Percentiles rank a stretch among this genome's conserved stretches.
These are phyloP conservation scores for Stratiolaelaps scimitus DNA, from an alignment of 1,140 invertebrate species.

Conservation along the genomic window DNA sequence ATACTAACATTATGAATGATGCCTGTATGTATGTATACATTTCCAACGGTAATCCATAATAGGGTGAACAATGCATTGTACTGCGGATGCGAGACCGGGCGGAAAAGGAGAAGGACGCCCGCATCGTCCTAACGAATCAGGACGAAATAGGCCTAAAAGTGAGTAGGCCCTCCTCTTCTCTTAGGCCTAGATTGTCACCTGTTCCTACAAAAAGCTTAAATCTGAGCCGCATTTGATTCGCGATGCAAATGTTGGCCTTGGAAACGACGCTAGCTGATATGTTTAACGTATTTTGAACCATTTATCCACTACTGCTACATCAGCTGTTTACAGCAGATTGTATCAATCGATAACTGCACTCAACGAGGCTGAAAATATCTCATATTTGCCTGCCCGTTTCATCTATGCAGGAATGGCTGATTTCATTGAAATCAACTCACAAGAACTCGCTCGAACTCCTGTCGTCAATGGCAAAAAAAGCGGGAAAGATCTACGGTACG, in stretches of 20 bases:
- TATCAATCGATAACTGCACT: too few species aligned
- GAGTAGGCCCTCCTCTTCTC: background rate
- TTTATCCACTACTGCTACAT: too few species aligned
- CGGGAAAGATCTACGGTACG: constrained; percentile 89
- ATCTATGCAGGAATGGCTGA: constrained; percentile 75
- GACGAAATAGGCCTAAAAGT: constrained; percentile 38
- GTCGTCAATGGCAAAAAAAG: constrained; percentile 86
- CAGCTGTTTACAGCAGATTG: too few species aligned
- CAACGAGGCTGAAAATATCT: too few species aligned
- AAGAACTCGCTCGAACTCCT: constrained; percentile 81
- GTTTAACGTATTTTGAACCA: too few species aligned
- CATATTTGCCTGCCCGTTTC: too few species aligned
- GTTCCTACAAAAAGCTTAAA: constrained; percentile 41
- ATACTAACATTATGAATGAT: too few species aligned
- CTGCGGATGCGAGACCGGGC: constrained; percentile 55
- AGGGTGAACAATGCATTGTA: constrained; percentile 86
- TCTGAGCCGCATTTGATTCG: too few species aligned
- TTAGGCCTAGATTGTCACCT: too few species aligned
- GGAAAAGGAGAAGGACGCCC: constrained; percentile 50
- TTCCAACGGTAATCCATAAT: constrained; percentile 39
- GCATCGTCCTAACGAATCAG: constrained; percentile 81
- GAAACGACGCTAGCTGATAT: too few species aligned
- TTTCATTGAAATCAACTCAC: constrained; percentile 73
- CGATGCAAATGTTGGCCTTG: too few species aligned
- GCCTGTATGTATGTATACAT: too few species aligned